These are phyloP conservation scores for Phenganax stokvisi DNA, from an alignment of 92 coral and sea anemone genomes.

Conservation along the genomic window DNA sequence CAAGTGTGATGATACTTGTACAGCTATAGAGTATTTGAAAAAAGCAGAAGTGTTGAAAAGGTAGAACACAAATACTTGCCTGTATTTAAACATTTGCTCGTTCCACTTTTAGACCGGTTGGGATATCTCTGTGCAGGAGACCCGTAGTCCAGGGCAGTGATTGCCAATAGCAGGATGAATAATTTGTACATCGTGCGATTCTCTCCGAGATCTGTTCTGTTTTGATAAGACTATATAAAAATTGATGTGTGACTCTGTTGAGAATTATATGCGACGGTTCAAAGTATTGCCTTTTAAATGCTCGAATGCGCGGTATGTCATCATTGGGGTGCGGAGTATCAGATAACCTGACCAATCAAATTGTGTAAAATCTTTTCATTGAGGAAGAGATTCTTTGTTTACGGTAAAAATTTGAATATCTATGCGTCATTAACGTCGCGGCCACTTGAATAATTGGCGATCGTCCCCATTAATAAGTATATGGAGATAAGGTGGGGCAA, in stretches of 20 bases:
- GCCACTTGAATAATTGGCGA: background rate
- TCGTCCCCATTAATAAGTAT: background rate
- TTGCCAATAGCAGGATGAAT: slow-evolving; percentile 2
- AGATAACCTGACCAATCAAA: slow-evolving; percentile 16
- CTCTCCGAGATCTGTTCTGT: background rate
- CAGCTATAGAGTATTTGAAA: too few species aligned
- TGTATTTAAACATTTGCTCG: background rate
- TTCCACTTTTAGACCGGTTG: background rate
- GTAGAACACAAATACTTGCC: background rate
- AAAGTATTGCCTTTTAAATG: slow-evolving; percentile 17
- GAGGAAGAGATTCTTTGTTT: slow-evolving; percentile 10
- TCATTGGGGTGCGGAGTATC: background rate
- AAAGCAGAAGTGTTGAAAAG: too few species aligned
- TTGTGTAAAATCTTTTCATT: background rate
- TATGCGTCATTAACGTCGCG: background rate
- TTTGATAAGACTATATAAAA: background rate
- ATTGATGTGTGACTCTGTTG: background rate
- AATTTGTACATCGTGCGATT: slow-evolving; percentile 11
- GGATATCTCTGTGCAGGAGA: background rate
- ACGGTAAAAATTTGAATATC: slow-evolving; percentile 4
- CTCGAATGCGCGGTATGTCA: slow-evolving; percentile 8
- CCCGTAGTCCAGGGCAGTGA: background rate
- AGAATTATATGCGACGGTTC: slow-evolving; percentile 6
- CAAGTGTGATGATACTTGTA: too few species aligned
- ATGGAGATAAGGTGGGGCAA: background rate